Conservation (phyloP, 2,113 vertebrate species). For the Megatriorchis doriae region DNA sequence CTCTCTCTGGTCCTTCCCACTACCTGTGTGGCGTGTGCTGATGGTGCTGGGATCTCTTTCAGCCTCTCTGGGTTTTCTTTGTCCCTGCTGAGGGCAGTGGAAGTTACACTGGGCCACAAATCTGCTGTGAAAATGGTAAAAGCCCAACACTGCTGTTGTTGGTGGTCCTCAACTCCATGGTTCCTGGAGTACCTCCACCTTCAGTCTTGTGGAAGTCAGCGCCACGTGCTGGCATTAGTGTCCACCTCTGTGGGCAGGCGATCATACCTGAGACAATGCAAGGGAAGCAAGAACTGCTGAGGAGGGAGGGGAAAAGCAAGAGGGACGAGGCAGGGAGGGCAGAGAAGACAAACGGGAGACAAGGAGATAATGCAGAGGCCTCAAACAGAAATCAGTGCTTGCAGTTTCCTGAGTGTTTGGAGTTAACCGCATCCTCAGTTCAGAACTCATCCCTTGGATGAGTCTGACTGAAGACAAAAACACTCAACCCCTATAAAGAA, state of each 20-base stretch:
- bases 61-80: not conserved
- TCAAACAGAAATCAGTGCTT: not conserved
- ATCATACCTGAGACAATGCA: not conserved
- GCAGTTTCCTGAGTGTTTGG: not conserved
- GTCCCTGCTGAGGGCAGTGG: not conserved
- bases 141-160: not conserved
- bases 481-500: not conserved
- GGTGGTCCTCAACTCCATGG: not conserved
- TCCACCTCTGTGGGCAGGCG: not conserved
- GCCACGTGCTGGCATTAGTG: rapidly evolving
- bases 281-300: not conserved
- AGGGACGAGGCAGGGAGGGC: not conserved
- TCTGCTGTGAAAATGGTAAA: not conserved
- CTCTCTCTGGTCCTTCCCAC: not conserved
- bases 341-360: not conserved
- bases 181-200: not conserved
- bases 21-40: not conserved
- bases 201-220: not conserved
- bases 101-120: not conserved
- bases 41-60: not conserved
- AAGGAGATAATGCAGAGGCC: not conserved
- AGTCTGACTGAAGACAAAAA: not conserved
- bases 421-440: not conserved
- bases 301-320: not conserved
- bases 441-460: not conserved